Conservation (phyloP, 1,140 invertebrate species). For the Himalopsyche phryganea region DNA sequence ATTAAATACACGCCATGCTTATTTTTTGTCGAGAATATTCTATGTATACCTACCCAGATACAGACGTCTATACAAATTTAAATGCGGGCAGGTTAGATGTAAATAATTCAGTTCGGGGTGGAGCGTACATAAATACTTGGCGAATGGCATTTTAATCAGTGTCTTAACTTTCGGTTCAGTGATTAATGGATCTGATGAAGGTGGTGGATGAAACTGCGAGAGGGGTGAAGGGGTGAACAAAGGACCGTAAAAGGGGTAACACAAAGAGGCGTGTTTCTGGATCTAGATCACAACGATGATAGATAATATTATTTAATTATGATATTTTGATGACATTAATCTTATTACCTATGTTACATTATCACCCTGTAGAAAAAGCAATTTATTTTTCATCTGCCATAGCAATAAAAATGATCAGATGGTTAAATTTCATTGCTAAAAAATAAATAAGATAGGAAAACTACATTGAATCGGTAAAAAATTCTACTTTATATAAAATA, state of each 20-base stretch:
- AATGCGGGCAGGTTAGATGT: slow-evolving; percentile 34
- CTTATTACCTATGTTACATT: no score
- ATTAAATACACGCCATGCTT: no score
- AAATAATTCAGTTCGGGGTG: slow-evolving; percentile 34
- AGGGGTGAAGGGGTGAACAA: not conserved
- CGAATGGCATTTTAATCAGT: slow-evolving; percentile 56
- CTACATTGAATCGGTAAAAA: no score
- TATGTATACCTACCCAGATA: not conserved
- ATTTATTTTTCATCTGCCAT: no score
- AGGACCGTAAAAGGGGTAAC: not conserved
- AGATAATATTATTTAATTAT: no score
- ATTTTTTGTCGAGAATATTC: no score
- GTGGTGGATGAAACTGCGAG: slow-evolving; percentile 1
- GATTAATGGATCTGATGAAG: slow-evolving; percentile 46
- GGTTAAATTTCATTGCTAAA: no score
- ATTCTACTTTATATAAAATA: no score
- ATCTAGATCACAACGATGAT: slow-evolving; percentile 2
- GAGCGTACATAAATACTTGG: slow-evolving; percentile 46
- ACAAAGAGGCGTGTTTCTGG: not conserved
- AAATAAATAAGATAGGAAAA: no score
- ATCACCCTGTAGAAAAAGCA: no score
- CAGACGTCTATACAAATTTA: slow-evolving; percentile 31
- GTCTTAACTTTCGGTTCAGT: slow-evolving; percentile 51
- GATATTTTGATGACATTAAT: no score
- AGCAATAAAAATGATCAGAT: no score